phyloP scores from a whole-genome alignment of 2,888 invertebrate genomes.

The Anthophora plumipes region DNA sequence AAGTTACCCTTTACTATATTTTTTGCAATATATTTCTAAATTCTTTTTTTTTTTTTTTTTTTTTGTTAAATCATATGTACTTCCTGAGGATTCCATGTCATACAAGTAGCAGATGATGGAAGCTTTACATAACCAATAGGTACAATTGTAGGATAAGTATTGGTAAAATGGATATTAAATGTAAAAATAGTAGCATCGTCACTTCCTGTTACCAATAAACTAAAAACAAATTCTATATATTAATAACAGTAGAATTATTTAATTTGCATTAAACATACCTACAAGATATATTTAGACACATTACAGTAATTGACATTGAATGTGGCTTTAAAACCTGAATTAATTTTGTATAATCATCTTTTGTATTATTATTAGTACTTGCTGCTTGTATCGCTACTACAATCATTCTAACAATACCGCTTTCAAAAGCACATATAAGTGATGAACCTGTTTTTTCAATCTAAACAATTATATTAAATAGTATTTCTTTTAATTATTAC shows the following conservation, averaged over 20 bases:
- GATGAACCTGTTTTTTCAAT: conserved; percentile 88
- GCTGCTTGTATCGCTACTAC: conserved; percentile 63
- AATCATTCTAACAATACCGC: conserved; percentile 89
- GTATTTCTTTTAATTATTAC: conserved; percentile 7
- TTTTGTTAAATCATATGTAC: conserved; percentile 80
- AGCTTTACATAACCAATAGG: conserved; percentile 90
- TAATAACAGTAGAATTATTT: conserved; percentile 7
- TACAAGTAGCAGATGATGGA: conserved; percentile 87
- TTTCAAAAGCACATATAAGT: conserved; percentile 89
- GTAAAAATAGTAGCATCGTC: conserved; percentile 90
- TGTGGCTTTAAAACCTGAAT: conserved; percentile 88
- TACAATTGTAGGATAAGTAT: conserved; percentile 85
- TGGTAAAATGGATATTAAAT: conserved; percentile 85
- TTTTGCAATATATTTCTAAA: not conserved
- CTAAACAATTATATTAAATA: conserved; percentile 78
- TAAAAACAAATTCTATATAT: conserved; percentile 67
- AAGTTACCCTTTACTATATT: not conserved
- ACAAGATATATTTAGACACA: conserved; percentile 86
- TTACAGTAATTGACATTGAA: conserved; percentile 87
- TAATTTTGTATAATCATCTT: conserved; percentile 71
- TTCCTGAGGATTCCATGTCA: conserved; percentile 88
- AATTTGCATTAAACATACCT: conserved; percentile 66
- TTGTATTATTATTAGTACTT: conserved; percentile 36
- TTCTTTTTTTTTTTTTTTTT: too few relatives aligned
- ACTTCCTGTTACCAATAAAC: conserved; percentile 88